Base-by-base conservation (phyloP, 53 echinoderm and acorn worm genomes). In the Henricia sp. region DNA sequence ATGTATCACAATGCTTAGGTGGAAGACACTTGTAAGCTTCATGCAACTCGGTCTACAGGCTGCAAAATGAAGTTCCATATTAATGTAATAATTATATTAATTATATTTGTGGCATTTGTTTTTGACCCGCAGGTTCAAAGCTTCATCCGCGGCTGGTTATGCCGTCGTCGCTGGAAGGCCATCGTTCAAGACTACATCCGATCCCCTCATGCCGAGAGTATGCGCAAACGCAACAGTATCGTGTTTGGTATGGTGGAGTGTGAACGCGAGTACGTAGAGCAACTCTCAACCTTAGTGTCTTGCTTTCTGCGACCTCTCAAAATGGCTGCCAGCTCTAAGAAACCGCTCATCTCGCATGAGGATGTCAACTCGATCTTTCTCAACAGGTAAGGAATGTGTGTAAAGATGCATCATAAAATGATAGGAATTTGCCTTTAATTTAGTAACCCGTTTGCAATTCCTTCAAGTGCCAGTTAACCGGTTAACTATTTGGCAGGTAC, bases 271-370 rank as follows among this genome's bases (percentile, higher is more conserved):
- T 99, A 99, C n/a, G 99, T 99, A 52, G 99, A 99, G 70, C 99
- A 99, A 70, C 74, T 99, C 38, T 99, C 99, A n/a, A 95, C 95
- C 3, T 75, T 99, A 25, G 94, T 99, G 70, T 99, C 94, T 25
- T 92, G 99, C 68, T 99, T 99, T 77, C 87, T 99, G 19, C 70
- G 99, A 6, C 99, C 99, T 4, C 93, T 99, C 82, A 99, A 99
- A 82, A 99, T 99, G 99, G 99, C 94, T 39, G 99, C 99, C 69
- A 99, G 99, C 58, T 92, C 99, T 64, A 99, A 99, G 92, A 99
- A 92, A 55, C 99, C 99, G 10, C 83, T 94, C 64, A 99, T 99
- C 71, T 92, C 94, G 4, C 99, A 99, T 33, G 99, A 99, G 63
- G 99, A 99, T 44, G 99, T 94, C 86, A 99, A 99, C 76, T 99